These are phyloP conservation scores for Apantesis nais DNA, from an alignment of 2,888 invertebrate species.

Conservation along the genomic window DNA sequence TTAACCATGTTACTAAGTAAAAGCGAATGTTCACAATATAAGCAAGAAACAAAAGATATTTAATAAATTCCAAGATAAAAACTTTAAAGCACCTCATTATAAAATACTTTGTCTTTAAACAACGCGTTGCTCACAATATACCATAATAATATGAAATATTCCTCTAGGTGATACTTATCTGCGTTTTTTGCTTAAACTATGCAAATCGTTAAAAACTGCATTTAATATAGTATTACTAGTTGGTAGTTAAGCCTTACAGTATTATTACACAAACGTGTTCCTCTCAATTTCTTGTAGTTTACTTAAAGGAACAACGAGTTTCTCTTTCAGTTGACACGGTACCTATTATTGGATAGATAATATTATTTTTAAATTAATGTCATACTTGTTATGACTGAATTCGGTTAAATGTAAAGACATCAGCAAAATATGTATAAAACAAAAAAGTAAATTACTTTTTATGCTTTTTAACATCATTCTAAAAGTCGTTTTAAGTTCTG, in stretches of 20 bases:
- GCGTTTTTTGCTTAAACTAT: background rate
- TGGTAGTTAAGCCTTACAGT: constrained; percentile 5
- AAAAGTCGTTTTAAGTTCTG: constrained; percentile 13
- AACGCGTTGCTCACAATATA: background rate
- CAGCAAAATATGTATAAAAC: background rate
- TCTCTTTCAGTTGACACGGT: constrained; percentile 4
- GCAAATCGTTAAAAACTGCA: constrained; percentile 16
- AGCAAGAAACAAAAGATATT: background rate
- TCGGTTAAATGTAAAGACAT: background rate
- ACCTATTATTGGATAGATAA: background rate
- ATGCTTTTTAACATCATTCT: background rate
- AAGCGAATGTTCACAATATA: background rate
- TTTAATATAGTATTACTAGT: constrained; percentile 15
- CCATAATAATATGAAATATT: too few species aligned
- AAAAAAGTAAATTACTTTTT: background rate
- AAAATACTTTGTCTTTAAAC: constrained; percentile 4
- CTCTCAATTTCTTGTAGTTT: constrained; percentile 4
- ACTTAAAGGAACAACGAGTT: constrained; percentile 7
- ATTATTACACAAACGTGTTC: constrained; percentile 15
- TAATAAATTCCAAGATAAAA: background rate
- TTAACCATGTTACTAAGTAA: background rate
- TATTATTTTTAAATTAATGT: background rate
- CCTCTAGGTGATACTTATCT: constrained; percentile 8
- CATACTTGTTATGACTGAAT: background rate
- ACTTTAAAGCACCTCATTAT: constrained; percentile 7